Percentiles rank a stretch among this genome's conserved stretches.
These are phyloP conservation scores for Aphelenchoides fujianensis DNA, from an alignment of 1,140 invertebrate genomes.

Conservation along the genomic window DNA sequence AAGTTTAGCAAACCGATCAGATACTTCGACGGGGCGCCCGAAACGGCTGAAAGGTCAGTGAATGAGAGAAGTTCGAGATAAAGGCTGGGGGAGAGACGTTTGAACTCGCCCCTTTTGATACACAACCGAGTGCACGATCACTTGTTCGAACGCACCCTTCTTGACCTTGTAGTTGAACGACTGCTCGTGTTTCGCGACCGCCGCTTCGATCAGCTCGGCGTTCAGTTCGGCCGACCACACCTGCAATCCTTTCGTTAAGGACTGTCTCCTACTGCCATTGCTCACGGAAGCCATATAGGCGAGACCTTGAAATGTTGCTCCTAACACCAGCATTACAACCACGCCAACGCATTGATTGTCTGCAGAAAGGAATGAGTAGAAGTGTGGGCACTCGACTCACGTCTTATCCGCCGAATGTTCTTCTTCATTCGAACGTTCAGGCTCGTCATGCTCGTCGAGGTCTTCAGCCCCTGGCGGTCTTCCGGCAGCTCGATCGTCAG, in stretches of 20 bases:
- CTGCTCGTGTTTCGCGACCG: constrained; percentile 30
- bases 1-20: constrained; percentile 31
- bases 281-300: constrained; percentile 33
- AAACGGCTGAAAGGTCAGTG: constrained; percentile 18
- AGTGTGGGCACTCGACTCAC: neutral
- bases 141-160: constrained; percentile 15
- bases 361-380: constrained; percentile 9
- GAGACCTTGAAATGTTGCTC: constrained; percentile 17
- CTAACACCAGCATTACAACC: constrained; percentile 15
- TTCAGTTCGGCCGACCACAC: constrained; percentile 33
- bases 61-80: too few relatives aligned
- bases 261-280: too few relatives aligned
- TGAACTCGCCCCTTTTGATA: too few relatives aligned
- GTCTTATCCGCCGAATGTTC: constrained; percentile 6
- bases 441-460: constrained; percentile 21
- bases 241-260: too few relatives aligned
- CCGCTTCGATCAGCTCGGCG: constrained; percentile 30
- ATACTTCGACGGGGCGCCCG: constrained; percentile 29
- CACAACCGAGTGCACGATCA: too few relatives aligned
- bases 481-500: constrained; percentile 18
- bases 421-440: constrained; percentile 9
- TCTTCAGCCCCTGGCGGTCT: neutral
- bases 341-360: constrained; percentile 36
- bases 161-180: constrained; percentile 35
- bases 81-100: neutral